A percentile compares a stretch with the other conserved stretches of the same genome.
Conservation (phyloP, 2,888 invertebrate species). For the Podabrus alpinus region DNA sequence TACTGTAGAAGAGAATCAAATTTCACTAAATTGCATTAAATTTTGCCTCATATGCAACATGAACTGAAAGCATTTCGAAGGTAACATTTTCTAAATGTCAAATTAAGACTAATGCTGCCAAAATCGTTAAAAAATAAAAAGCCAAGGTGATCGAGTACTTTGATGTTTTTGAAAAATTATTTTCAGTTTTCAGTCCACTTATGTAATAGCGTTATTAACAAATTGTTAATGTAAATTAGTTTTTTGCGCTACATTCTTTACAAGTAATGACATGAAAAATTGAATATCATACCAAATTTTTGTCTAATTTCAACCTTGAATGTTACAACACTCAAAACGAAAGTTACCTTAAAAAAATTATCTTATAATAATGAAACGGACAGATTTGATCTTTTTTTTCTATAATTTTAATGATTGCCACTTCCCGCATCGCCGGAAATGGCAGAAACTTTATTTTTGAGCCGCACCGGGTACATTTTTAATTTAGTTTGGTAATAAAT, state of each 20-base stretch:
- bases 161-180: not conserved
- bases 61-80: not conserved
- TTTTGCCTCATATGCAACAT: not conserved
- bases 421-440: not conserved
- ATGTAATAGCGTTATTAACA: not conserved
- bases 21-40: not conserved
- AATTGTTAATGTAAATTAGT: not conserved
- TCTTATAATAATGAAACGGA: no score
- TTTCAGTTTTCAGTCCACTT: not conserved
- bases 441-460: not conserved
- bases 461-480: not conserved
- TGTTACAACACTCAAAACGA: not conserved
- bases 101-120: not conserved
- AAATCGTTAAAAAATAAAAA: not conserved
- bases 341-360: not conserved
- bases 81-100: not conserved
- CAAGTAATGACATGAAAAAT: not conserved
- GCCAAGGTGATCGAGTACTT: not conserved
- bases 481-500: not conserved
- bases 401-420: not conserved
- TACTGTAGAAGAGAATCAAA: not conserved
- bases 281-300: not conserved
- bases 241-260: not conserved
- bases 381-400: not conserved
- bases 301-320: not conserved